phyloP scores from a whole-genome alignment of 2,797 vertebrate species.

The Psittacula echo region DNA sequence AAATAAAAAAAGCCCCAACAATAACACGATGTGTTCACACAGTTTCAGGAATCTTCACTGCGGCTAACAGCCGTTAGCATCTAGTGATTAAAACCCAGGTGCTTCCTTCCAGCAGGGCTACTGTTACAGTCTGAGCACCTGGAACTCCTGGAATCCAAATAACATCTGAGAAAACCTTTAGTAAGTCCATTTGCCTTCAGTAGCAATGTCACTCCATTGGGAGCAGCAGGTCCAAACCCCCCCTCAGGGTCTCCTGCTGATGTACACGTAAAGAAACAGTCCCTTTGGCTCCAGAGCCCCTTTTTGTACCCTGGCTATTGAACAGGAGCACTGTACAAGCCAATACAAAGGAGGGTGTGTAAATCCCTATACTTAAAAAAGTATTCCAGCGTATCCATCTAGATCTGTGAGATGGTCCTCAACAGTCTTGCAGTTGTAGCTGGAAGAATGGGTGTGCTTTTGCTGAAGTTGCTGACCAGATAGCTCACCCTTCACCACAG shows the following conservation, averaged over 20 bases:
- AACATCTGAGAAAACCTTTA: background rate
- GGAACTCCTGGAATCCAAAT: background rate
- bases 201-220: background rate
- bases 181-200: background rate
- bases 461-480: background rate
- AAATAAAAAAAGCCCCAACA: constrained; percentile 21
- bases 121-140: background rate
- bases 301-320: background rate
- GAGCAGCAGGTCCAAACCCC: background rate
- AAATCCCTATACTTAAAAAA: background rate
- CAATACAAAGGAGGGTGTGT: background rate
- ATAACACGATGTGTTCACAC: background rate
- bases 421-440: background rate
- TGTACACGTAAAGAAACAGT: background rate
- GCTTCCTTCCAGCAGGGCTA: constrained; percentile 19
- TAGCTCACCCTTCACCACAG: background rate
- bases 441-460: background rate
- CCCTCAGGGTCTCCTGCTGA: background rate
- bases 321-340: background rate
- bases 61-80: fast-evolving
- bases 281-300: background rate
- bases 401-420: background rate
- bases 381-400: background rate
- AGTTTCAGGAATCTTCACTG: constrained; percentile 5
- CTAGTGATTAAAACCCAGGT: constrained; percentile 14